Evolutionary conservation across 35 echinoderm and acorn worm species (phyloP).

Genomic region (Patiria miniata): DNA sequence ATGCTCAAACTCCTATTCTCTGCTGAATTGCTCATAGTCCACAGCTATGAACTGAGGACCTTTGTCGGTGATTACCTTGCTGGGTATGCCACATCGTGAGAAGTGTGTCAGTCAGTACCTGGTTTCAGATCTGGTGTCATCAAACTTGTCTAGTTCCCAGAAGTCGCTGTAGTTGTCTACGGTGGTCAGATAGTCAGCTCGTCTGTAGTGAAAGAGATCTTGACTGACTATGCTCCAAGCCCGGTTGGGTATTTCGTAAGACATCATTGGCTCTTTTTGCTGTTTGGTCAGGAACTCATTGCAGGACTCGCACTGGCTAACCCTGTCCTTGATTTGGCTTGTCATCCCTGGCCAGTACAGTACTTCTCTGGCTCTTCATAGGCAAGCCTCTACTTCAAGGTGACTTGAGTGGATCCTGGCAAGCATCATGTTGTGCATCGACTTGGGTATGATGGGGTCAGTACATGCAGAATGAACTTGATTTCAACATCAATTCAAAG

Average conservation of each 20-base stretch:
- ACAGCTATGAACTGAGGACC: slow-evolving; percentile 51
- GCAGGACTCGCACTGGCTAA: slow-evolving; percentile 51
- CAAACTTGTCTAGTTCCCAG: slow-evolving; percentile 60
- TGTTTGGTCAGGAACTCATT: slow-evolving; percentile 46
- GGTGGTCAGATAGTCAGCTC: slow-evolving; percentile 61
- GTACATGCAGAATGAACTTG: no score
- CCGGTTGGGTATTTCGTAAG: slow-evolving; percentile 36
- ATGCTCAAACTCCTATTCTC: slow-evolving; percentile 52
- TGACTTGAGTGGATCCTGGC: slow-evolving; percentile 58
- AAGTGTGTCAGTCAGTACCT: slow-evolving; percentile 3
- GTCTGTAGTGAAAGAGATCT: slow-evolving; percentile 47
- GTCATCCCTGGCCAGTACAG: slow-evolving; percentile 71
- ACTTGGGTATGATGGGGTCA: no score
- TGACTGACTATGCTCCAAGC: slow-evolving; percentile 50
- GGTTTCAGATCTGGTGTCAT: slow-evolving; percentile 7
- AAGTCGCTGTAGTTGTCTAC: slow-evolving; percentile 62
- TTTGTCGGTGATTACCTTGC: slow-evolving; percentile 59
- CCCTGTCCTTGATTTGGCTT: slow-evolving; percentile 39
- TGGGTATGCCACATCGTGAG: slow-evolving; percentile 55
- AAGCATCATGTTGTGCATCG: no score
- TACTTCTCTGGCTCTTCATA: slow-evolving; percentile 59
- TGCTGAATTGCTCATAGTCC: slow-evolving; percentile 43
- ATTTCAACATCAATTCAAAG: no score
- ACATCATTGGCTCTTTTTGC: slow-evolving; percentile 59
- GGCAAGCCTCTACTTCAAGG: slow-evolving; percentile 57